Conservation (phyloP, 1,140 invertebrate genomes). For the Copidosoma floridanum region DNA sequence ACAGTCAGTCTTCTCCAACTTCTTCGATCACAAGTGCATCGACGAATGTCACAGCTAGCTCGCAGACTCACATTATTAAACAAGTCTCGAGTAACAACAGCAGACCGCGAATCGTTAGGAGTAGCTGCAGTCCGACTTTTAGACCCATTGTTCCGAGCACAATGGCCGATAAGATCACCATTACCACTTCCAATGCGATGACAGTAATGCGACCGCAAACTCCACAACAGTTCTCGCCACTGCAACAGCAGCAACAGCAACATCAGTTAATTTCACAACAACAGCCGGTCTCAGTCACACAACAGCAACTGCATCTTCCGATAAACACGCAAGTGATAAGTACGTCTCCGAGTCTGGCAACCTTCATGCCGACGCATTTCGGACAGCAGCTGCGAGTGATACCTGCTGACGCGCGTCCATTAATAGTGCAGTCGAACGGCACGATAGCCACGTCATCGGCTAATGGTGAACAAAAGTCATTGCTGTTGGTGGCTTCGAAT, state of each 20-base stretch:
- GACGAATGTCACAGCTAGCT: too few relatives aligned
- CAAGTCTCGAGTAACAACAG: too few relatives aligned
- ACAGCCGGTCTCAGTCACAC: constrained; percentile 34
- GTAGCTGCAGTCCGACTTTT: too few relatives aligned
- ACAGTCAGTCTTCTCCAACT: too few relatives aligned
- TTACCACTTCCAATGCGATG: too few relatives aligned
- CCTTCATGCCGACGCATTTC: constrained; percentile 52
- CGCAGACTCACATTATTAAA: too few relatives aligned
- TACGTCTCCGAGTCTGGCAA: constrained; percentile 49
- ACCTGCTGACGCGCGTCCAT: constrained; percentile 50
- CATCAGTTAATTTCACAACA: not conserved
- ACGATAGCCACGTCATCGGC: constrained; percentile 46
- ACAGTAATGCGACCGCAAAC: too few relatives aligned
- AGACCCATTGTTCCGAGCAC: too few relatives aligned
- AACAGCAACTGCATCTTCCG: constrained; percentile 51
- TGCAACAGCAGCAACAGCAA: not conserved
- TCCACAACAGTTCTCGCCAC: too few relatives aligned
- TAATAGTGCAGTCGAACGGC: constrained; percentile 48
- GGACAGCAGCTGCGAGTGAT: constrained; percentile 49
- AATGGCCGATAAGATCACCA: too few relatives aligned
- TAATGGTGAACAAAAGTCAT: constrained; percentile 50
- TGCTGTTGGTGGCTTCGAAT: constrained; percentile 53
- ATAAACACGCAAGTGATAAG: constrained; percentile 54
- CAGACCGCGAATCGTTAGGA: too few relatives aligned
- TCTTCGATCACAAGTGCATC: too few relatives aligned